These are phyloP conservation scores for Crepidodera aurea DNA, from an alignment of 2,888 invertebrate genomes.

Conservation along the genomic window DNA sequence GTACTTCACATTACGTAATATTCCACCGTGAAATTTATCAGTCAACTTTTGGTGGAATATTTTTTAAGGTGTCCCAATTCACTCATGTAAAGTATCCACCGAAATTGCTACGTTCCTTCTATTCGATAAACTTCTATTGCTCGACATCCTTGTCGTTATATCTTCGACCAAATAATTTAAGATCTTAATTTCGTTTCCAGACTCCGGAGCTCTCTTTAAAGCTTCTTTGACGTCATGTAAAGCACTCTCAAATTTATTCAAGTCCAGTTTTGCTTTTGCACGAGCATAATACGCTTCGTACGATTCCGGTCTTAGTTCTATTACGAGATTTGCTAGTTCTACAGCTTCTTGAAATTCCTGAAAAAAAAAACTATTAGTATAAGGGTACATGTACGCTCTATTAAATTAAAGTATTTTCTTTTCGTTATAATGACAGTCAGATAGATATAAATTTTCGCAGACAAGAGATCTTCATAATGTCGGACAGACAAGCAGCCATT, in stretches of 20 bases:
- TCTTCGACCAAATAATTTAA: conserved; percentile 80
- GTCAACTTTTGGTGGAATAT: too few relatives aligned
- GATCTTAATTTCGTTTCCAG: conserved; percentile 75
- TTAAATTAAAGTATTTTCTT: too few relatives aligned
- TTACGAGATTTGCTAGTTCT: conserved; percentile 86
- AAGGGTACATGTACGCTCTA: too few relatives aligned
- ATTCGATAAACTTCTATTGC: conserved; percentile 46
- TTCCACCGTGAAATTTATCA: too few relatives aligned
- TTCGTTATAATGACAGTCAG: too few relatives aligned
- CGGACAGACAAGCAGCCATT: too few relatives aligned
- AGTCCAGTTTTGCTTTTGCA: conserved; percentile 84
- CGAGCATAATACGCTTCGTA: conserved; percentile 94
- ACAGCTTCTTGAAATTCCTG: conserved; percentile 87
- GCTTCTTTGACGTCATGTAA: conserved; percentile 85
- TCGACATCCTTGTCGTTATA: conserved; percentile 66
- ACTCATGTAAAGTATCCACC: conserved; percentile 58
- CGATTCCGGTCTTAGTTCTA: conserved; percentile 83
- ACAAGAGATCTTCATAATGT: too few relatives aligned
- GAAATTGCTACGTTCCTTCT: conserved; percentile 57
- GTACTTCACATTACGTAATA: too few relatives aligned
- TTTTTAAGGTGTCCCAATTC: neutral
- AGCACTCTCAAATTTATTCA: conserved; percentile 76
- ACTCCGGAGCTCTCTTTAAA: conserved; percentile 73
- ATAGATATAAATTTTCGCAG: too few relatives aligned
- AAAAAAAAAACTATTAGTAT: conserved; percentile 43